phyloP scores from a whole-genome alignment of 2,797 vertebrate genomes.

The Typhlichthys eigenmanni region DNA sequence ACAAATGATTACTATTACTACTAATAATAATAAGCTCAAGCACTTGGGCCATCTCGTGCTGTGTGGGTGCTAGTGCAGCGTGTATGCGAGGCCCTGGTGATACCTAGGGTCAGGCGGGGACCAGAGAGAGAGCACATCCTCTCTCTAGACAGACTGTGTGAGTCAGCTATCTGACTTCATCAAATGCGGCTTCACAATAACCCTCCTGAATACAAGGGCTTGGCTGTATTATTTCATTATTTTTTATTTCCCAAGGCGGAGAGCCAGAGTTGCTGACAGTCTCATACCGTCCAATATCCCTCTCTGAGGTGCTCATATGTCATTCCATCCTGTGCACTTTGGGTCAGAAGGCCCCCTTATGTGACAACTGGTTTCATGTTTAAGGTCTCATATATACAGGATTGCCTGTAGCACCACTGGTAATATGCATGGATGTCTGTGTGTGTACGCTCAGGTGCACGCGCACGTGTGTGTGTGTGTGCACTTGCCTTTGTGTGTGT shows the following conservation, averaged over 20 bases:
- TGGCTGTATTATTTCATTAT: slow-evolving; percentile 70
- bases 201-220: slow-evolving; percentile 68
- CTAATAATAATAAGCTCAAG: too few species aligned
- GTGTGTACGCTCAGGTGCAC: slow-evolving; percentile 4
- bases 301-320: slow-evolving; percentile 65
- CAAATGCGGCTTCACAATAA: slow-evolving; percentile 76
- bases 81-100: too few species aligned
- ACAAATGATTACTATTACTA: too few species aligned
- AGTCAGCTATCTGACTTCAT: slow-evolving; percentile 76
- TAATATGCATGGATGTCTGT: not conserved
- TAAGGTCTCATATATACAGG: slow-evolving; percentile 49
- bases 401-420: slow-evolving; percentile 27
- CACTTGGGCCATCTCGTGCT: too few species aligned
- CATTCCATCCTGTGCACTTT: slow-evolving; percentile 65
- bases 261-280: slow-evolving; percentile 70
- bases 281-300: slow-evolving; percentile 69
- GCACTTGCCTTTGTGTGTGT: slow-evolving; percentile 6
- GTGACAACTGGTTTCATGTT: slow-evolving; percentile 69
- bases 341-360: slow-evolving; percentile 59
- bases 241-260: slow-evolving; percentile 74
- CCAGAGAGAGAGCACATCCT: slow-evolving; percentile 30
- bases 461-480: slow-evolving; percentile 11
- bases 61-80: too few species aligned
- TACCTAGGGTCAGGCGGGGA: slow-evolving; percentile 39
- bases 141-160: slow-evolving; percentile 62